Evolutionary conservation across 2,888 invertebrate genomes (phyloP), one percentile per base, ranked within the genome.

Genomic region (Chrysolina oricalcia): DNA sequence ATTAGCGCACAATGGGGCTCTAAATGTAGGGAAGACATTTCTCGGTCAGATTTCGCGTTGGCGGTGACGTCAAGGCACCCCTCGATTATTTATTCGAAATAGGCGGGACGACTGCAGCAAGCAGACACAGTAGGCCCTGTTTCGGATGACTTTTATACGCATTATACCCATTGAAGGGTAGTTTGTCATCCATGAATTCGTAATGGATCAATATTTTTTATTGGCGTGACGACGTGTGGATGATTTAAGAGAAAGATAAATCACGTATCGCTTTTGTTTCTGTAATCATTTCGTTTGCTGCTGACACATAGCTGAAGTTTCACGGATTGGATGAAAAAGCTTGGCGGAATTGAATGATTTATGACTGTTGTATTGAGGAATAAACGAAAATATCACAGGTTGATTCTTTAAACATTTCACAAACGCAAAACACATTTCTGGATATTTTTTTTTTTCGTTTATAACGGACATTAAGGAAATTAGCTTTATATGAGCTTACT

Each of bases 41-140:
- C 75, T 77, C 78, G 79, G 78, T 81, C 79, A 81, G 78, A 77
- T 81, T 81, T 81, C 79, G 69, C 74, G 74, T 79, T 79, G 79
- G 67, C 68, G 71, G 56, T 79, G 79, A 79, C 79, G 78, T 68
- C 77, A 70, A 59, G 73, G 65, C 79, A 72, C 75, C 77, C 76
- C 75, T 56, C 65, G 72, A 72, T 79, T 77, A 79, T 79, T 79
- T 77, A 79, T 79, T 70, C 72, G 73, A 65, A 72, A 70, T 75
- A 48, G 77, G 79, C 73, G 79, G 74, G 74, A 46, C 48, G 48
- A 69, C 69, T 70, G 73, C 62, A 62, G 71, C 46, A 70, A 70
- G 67, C 65, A 71, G 50, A 68, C 68, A 68, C 68, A 65, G 71
- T 64, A 70, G 71, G 73, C 76, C 64, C 70, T 72, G 66, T 70